Base-by-base conservation (phyloP, 2,888 invertebrate genomes). In the Ophonus ardosiacus region DNA sequence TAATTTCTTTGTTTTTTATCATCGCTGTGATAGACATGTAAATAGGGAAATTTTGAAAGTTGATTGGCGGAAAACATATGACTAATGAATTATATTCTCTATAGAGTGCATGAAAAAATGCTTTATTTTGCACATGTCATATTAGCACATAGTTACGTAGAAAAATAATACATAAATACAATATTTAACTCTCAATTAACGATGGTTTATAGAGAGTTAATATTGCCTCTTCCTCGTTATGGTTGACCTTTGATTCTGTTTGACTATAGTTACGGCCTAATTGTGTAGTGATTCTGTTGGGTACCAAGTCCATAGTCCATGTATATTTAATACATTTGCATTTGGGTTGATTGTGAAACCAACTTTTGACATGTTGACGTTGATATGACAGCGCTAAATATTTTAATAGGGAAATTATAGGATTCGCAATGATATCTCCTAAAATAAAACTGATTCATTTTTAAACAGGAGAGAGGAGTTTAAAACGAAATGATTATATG, bases 311-410 rank as follows among this genome's bases (percentile, higher is more conserved):
- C 56, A 15, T 57, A 13, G 56, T 57, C 3, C 7, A 17, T 59
- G 59, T 59, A 59, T 59, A 59, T 59, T 59, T 59, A n/a, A 59
- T 59, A 15, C n/a, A 15, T 59, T 59, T 59, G 59, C 17, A n/a
- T 59, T 13, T 2, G 18, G n/a, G 59, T 59, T 59, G 6, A 31
- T 31, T 31, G 31, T 31, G 31, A 31, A 31, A 31, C 59, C 15
- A 15, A 15, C 59, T 59, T 15, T 59, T 59, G n/a, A 59, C 57
- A n/a, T 3, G 59, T 7, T 59, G 59, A 59, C 17, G n/a, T 59
- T 17, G 17, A 59, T 17, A 59, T 59, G 17, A 15, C 59, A 10
- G 17, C 18, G 17, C n/a, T 59, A 59, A 59, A 59, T 57, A 57
- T 57, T 57, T 57, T 57, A 57, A 15, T 15, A 57, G 57, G 13